Evolutionary conservation across 1,140 invertebrate species (phyloP).

Genomic region (Neotoxoptera formosana): DNA sequence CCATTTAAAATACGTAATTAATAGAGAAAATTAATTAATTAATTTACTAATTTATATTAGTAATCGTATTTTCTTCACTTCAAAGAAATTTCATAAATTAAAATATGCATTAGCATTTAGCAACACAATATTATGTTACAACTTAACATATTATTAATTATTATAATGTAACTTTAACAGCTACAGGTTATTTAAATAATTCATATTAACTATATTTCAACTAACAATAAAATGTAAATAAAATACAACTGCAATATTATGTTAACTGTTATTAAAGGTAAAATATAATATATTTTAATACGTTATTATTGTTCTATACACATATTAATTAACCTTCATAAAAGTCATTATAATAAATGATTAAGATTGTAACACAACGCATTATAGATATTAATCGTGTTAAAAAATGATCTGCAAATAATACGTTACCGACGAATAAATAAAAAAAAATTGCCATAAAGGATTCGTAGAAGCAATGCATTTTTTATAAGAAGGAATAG

Average conservation of each 20-base stretch:
- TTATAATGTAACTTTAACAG: no score
- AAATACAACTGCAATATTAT: no score
- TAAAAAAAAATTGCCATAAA: not conserved
- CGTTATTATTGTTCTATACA: not conserved
- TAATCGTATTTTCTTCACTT: not conserved
- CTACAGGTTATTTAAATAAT: no score
- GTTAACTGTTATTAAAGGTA: not conserved
- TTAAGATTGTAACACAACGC: not conserved
- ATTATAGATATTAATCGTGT: not conserved
- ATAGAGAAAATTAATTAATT: no score
- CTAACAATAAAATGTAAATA: no score
- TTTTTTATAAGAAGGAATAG: not conserved
- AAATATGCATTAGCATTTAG: no score
- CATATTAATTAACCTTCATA: not conserved
- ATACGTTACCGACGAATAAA: not conserved
- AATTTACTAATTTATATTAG: no score
- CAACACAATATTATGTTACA: no score
- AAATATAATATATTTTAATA: not conserved
- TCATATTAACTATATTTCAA: no score
- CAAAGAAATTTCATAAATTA: no score
- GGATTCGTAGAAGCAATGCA: not conserved
- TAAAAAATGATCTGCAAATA: not conserved
- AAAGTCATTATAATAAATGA: not conserved
- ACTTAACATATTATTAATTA: no score
- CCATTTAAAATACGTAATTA: no score